phyloP scores from a whole-genome alignment of 2,888 invertebrate species.

The Clepsis dumicolana region DNA sequence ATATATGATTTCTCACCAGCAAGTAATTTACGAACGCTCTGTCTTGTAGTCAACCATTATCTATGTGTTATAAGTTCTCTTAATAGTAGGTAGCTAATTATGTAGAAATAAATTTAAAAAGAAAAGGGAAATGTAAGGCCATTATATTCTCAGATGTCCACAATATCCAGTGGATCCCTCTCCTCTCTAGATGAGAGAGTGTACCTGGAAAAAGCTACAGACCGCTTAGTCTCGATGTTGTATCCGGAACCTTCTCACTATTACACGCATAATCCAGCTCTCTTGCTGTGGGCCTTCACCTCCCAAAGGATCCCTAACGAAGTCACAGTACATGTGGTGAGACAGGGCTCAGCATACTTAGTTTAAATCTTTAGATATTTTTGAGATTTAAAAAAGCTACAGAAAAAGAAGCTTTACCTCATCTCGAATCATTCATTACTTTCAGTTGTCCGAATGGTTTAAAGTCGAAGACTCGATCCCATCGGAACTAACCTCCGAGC shows the following conservation, averaged over 20 bases:
- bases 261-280: conserved; percentile 78
- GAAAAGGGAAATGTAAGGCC: not conserved
- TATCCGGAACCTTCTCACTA: conserved; percentile 66
- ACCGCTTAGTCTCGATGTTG: conserved; percentile 65
- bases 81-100: too few relatives aligned
- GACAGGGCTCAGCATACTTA: conserved; percentile 48
- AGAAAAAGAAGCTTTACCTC: too few relatives aligned
- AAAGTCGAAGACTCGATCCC: conserved; percentile 71
- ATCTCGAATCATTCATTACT: too few relatives aligned
- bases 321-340: conserved; percentile 70
- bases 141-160: conserved; percentile 67
- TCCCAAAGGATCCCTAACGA: conserved; percentile 68
- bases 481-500: conserved; percentile 63
- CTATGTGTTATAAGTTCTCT: too few relatives aligned
- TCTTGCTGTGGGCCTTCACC: conserved; percentile 75
- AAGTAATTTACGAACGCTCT: too few relatives aligned
- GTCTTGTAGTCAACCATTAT: too few relatives aligned
- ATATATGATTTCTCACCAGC: too few relatives aligned
- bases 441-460: conserved; percentile 75
- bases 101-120: too few relatives aligned
- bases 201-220: conserved; percentile 73
- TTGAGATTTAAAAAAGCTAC: too few relatives aligned
- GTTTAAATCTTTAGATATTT: too few relatives aligned
- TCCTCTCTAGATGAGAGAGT: conserved; percentile 71
- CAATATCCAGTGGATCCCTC: conserved; percentile 70